A percentile compares a stretch with the other conserved stretches of the same genome.
These are phyloP conservation scores for Cyprinodon tularosa DNA, from an alignment of 2,113 vertebrate species.

Conservation along the genomic window DNA sequence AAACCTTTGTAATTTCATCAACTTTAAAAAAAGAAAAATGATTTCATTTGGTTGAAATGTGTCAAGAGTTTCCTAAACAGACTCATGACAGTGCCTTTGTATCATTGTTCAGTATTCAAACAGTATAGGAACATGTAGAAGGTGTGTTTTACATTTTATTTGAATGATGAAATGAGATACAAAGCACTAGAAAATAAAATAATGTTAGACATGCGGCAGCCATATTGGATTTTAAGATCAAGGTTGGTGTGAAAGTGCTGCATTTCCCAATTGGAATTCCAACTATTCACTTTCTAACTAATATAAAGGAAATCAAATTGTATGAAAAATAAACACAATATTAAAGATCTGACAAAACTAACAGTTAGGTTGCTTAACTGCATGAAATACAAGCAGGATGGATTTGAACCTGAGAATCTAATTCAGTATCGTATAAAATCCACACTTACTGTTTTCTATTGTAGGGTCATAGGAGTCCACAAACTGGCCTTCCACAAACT, in stretches of 20 bases:
- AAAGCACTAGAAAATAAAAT: neutral
- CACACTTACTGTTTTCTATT: slow-evolving; percentile 99
- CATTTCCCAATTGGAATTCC: neutral
- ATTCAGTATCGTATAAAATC: accelerated
- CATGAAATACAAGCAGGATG: neutral
- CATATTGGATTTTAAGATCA: neutral
- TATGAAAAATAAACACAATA: neutral
- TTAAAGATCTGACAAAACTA: neutral
- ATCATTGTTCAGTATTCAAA: neutral
- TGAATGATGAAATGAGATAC: neutral
- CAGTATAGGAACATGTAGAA: neutral
- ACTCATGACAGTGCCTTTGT: neutral
- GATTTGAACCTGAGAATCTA: neutral
- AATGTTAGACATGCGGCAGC: neutral
- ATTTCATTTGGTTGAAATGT: neutral
- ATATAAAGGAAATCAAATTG: neutral
- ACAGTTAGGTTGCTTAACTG: neutral
- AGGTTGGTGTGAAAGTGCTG: neutral
- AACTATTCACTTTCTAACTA: neutral
- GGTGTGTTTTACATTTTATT: neutral
- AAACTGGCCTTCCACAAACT: slow-evolving; percentile 99
- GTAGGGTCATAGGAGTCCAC: slow-evolving; percentile 99
- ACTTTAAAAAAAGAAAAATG: neutral
- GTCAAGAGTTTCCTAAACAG: neutral
- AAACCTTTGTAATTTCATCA: neutral